Base-by-base conservation (phyloP, 2,113 vertebrate genomes). In the Oreochromis niloticus region DNA sequence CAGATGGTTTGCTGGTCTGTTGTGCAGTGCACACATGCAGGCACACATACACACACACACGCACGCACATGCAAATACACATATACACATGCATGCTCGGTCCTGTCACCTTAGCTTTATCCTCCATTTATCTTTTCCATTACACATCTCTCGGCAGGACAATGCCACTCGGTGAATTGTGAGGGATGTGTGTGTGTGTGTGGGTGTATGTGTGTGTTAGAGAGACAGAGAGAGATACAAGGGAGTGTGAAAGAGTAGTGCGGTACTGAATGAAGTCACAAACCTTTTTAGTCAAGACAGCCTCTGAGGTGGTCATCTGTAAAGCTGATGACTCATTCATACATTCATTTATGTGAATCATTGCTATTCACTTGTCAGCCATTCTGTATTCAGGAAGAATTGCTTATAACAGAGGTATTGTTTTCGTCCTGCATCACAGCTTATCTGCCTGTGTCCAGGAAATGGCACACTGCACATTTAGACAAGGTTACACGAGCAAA, bases 1-100 rank as follows among this genome's bases (percentile, higher is more conserved):
- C 98, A 99, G 98, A 99, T 99, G 98, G 98, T 97, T 96, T 96
- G 96, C 97, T 98, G 96, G 96, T 97, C 97, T 97, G 92, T 96
- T 95, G 93, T 95, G 93, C 85, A 86, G 92, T 95, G 93, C 96
- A 90, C 94, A 93, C 90, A 93, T 46, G 24, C 85, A 16, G 96
- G 80, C 59, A 30, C 84, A 54, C 86, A 82, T 78, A 88, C 85
- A 93, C 96, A 68, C 50, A n/a, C 81, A 85, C 85, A 92, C 1
- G 4, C 73, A 81, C 95, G 73, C 87, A 84, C 75, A 86, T 52
- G 78, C 97, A 95, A 96, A 92, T 85, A 88, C 88, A 88, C 85
- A 46, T 57, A 87, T 97, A 92, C 96, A 83, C 91, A 83, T 88
- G 85, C 88, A 88, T 84, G 87, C 97, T 91, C 86, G 2, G 86